A percentile compares a stretch with the other conserved stretches of the same genome.
These are phyloP conservation scores for Pangasius macronema DNA, from an alignment of 2,797 vertebrate species.

Conservation along the genomic window DNA sequence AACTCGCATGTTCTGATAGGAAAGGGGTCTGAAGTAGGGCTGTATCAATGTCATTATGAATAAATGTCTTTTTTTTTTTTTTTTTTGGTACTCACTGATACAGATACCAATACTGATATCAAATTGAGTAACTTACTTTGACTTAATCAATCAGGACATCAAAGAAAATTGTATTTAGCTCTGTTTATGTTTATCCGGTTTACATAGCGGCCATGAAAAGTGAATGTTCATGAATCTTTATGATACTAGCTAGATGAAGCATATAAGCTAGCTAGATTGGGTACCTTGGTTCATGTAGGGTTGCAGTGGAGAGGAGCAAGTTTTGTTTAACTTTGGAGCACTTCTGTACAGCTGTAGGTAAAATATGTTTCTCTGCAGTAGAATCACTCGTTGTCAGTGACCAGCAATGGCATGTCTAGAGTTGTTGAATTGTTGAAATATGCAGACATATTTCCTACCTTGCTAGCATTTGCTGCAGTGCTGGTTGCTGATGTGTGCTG, in stretches of 20 bases:
- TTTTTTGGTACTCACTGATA: not conserved
- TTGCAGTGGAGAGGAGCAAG: not conserved
- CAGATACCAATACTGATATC: not conserved
- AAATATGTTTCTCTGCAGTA: not conserved
- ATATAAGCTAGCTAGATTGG: not conserved
- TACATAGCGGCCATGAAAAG: not conserved
- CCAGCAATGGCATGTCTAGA: not conserved
- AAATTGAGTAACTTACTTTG: not conserved
- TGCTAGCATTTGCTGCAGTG: not conserved
- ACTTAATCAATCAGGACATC: not conserved
- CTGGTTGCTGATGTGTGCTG: not conserved
- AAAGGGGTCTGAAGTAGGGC: conserved; percentile 5
- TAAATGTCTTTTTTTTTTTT: not conserved
- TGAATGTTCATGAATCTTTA: not conserved
- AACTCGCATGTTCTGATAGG: conserved; percentile 4
- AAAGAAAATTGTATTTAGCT: not conserved
- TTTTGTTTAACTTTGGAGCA: not conserved
- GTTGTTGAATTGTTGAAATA: not conserved
- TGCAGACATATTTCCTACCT: not conserved
- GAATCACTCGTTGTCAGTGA: no score
- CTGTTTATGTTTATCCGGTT: not conserved
- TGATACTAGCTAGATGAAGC: not conserved
- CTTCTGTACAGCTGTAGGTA: not conserved
- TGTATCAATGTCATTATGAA: not conserved
- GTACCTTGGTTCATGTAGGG: not conserved